phyloP scores from a whole-genome alignment of 1,140 invertebrate genomes.

The Manduca sexta region DNA sequence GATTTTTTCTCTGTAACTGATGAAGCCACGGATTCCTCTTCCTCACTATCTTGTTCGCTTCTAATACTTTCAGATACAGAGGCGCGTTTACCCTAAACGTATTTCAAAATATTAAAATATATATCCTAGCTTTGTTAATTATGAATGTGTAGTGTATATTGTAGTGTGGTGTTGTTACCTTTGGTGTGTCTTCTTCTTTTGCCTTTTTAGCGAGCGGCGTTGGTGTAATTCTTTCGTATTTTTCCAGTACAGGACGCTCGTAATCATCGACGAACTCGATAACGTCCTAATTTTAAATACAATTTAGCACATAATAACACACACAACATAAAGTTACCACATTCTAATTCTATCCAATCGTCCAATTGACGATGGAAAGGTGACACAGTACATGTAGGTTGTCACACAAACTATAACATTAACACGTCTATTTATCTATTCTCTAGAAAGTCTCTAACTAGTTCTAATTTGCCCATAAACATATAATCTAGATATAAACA shows the following conservation, averaged over 20 bases:
- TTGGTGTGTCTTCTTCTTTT: slow-evolving; percentile 54
- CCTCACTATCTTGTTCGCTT: slow-evolving; percentile 60
- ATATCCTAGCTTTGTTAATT: slow-evolving; percentile 1
- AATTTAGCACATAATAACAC: slow-evolving; percentile 63
- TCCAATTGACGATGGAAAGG: background rate
- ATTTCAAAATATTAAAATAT: slow-evolving; percentile 10
- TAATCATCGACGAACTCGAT: slow-evolving; percentile 75
- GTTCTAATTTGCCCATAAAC: slow-evolving; percentile 2
- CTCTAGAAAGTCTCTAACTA: background rate
- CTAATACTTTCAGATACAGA: slow-evolving; percentile 55
- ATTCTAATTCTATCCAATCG: background rate
- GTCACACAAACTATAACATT: background rate
- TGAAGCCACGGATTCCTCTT: slow-evolving; percentile 48
- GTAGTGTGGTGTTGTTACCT: slow-evolving; percentile 52
- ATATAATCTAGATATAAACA: slow-evolving; percentile 3
- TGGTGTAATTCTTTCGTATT: slow-evolving; percentile 73
- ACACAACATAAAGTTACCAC: slow-evolving; percentile 32
- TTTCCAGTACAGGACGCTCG: slow-evolving; percentile 74
- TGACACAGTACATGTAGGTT: background rate
- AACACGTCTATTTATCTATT: slow-evolving; percentile 5
- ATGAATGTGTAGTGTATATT: slow-evolving; percentile 15
- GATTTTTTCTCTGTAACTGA: slow-evolving; percentile 55
- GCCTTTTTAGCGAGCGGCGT: slow-evolving; percentile 66
- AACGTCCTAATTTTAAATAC: slow-evolving; percentile 66
- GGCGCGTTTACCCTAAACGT: slow-evolving; percentile 51